These are phyloP conservation scores for Aethes cnicana DNA, from an alignment of 2,888 invertebrate species.

Conservation along the genomic window DNA sequence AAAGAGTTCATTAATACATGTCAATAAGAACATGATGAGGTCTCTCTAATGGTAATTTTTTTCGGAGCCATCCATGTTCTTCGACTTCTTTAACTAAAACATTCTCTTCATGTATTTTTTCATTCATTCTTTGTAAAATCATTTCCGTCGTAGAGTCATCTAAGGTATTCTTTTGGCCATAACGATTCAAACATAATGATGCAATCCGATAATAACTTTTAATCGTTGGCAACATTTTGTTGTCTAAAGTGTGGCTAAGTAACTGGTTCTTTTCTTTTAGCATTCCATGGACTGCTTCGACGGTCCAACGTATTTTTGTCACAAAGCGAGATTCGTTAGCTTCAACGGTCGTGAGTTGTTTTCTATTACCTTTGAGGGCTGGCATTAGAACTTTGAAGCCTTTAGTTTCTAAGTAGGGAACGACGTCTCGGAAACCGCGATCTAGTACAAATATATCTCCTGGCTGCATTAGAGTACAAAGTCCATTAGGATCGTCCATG, in stretches of 20 bases:
- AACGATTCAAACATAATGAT: slow-evolving; percentile 4
- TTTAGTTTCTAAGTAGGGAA: not conserved
- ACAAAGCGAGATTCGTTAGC: not conserved
- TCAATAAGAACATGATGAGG: too few relatives aligned
- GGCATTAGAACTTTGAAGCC: not conserved
- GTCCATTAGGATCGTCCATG: not conserved
- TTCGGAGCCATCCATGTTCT: too few relatives aligned
- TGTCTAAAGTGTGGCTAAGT: not conserved
- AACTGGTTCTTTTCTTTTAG: not conserved
- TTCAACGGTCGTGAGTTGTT: not conserved
- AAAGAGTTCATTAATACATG: too few relatives aligned
- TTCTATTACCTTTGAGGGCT: not conserved
- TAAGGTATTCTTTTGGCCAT: not conserved
- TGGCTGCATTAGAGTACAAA: not conserved
- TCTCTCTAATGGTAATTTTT: too few relatives aligned
- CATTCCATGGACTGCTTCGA: not conserved
- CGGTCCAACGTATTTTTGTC: not conserved
- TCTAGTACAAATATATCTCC: not conserved
- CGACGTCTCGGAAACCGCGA: not conserved
- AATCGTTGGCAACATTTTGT: not conserved
- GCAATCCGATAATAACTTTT: slow-evolving; percentile 4
- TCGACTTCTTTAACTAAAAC: not conserved
- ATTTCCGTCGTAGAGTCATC: not conserved
- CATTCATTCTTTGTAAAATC: not conserved
- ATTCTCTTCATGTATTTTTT: not conserved